Percentiles rank a stretch among this genome's conserved stretches.
These are phyloP conservation scores for Sceloporus tristichus DNA, from an alignment of 2,113 vertebrate genomes.

Conservation along the genomic window DNA sequence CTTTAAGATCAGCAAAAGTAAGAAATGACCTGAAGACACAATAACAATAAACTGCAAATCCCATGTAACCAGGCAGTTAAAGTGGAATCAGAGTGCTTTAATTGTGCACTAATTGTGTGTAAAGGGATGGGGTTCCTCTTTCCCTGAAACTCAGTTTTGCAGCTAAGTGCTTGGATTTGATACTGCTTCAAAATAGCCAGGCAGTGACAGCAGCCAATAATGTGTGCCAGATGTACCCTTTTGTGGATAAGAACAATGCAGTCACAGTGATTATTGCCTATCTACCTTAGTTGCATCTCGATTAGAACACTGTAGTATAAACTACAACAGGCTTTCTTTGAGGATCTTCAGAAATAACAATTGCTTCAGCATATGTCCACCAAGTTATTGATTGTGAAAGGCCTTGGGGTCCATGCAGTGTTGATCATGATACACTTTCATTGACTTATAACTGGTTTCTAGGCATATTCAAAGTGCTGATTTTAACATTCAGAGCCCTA, in stretches of 20 bases:
- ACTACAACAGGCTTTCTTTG: not conserved
- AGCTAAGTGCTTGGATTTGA: not conserved
- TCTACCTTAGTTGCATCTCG: not conserved
- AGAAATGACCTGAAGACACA: too few relatives aligned
- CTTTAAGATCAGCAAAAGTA: too few relatives aligned
- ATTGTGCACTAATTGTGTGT: too few relatives aligned
- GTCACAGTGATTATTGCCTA: not conserved
- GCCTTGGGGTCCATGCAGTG: not conserved
- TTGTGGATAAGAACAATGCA: not conserved
- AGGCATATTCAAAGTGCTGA: not conserved
- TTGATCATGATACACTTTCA: not conserved
- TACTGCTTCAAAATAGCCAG: too few relatives aligned
- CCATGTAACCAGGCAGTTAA: too few relatives aligned
- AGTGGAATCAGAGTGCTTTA: too few relatives aligned
- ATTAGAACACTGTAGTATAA: not conserved
- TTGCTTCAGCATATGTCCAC: not conserved
- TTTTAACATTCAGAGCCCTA: not conserved
- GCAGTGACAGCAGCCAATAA: not conserved
- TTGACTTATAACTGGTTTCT: not conserved
- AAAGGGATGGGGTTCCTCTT: not conserved
- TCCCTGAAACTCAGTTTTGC: not conserved
- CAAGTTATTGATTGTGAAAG: not conserved
- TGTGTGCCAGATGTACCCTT: not conserved
- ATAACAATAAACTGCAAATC: too few relatives aligned
- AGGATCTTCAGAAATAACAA: not conserved